phyloP scores from a whole-genome alignment of 2,113 vertebrate genomes.

The Xiphophorus couchianus region DNA sequence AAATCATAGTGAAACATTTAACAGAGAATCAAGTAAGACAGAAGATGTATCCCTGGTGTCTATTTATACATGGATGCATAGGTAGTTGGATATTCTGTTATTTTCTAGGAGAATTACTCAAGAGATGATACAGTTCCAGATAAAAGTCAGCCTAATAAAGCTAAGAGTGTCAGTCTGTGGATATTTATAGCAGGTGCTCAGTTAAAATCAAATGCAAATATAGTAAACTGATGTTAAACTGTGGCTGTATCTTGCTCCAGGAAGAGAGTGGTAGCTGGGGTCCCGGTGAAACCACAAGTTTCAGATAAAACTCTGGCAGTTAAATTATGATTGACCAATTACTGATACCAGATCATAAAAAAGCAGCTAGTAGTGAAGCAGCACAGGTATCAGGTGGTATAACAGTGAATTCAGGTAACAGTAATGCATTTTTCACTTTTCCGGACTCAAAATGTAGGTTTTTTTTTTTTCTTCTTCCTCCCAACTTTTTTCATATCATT shows the following conservation, averaged over 20 bases:
- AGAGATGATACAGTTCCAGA: not conserved
- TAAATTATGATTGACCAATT: not conserved
- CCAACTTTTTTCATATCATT: not conserved
- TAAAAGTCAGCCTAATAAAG: not conserved
- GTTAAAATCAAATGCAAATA: constrained; percentile 38
- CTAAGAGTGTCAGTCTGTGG: not conserved
- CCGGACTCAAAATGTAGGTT: not conserved
- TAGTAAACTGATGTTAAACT: not conserved
- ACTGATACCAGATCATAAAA: not conserved
- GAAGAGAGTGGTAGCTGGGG: not conserved
- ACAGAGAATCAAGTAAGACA: not conserved
- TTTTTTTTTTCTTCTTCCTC: not conserved
- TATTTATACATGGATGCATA: not conserved
- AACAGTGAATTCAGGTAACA: not conserved
- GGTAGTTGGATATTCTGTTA: not conserved
- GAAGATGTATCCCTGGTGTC: not conserved
- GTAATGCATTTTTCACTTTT: not conserved
- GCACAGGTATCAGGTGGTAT: not conserved
- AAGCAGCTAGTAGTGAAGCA: not conserved
- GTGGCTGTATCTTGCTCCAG: not conserved
- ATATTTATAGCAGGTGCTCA: not conserved
- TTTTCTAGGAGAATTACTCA: not conserved
- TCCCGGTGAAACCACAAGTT: not conserved
- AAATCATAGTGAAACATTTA: not conserved
- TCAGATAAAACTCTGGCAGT: constrained; percentile 8